Evolutionary conservation across 2,113 vertebrate species (phyloP).

Genomic region (Xenopus laevis): DNA sequence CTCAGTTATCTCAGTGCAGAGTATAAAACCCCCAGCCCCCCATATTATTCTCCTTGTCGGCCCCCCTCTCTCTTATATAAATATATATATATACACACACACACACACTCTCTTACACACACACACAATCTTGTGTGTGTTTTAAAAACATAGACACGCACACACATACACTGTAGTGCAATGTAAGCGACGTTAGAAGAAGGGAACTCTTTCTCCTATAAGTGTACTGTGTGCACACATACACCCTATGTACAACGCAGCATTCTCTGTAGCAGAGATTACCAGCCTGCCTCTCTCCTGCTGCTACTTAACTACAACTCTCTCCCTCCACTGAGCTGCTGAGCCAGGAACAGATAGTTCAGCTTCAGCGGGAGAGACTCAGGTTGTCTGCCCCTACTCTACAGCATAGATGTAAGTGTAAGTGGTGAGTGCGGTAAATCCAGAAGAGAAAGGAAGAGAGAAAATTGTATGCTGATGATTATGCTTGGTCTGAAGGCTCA

Average conservation of each 20-base stretch:
- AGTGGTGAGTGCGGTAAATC: too few species aligned
- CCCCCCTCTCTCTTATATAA: background rate
- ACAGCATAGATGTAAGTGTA: too few species aligned
- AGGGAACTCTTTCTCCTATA: background rate
- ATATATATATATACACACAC: constrained; percentile 22
- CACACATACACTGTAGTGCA: constrained; percentile 33
- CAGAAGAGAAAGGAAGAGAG: too few species aligned
- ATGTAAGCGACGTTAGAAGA: constrained; percentile 24
- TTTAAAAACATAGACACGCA: background rate
- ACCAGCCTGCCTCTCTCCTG: too few species aligned
- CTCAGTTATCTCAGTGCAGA: constrained; percentile 26
- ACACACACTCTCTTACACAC: constrained; percentile 7
- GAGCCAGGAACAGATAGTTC: too few species aligned
- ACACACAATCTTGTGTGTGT: background rate
- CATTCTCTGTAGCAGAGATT: background rate
- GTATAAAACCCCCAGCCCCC: constrained; percentile 31
- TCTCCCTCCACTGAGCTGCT: too few species aligned
- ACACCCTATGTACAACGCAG: constrained; percentile 1
- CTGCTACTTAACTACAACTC: too few species aligned
- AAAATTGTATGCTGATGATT: background rate
- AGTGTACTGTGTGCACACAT: background rate
- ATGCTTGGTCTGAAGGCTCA: background rate
- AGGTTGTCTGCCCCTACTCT: too few species aligned
- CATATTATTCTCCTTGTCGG: constrained; percentile 4
- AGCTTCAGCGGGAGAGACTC: too few species aligned